Evolutionary conservation across 2,888 invertebrate species (phyloP), one percentile per base, ranked within the genome.

Genomic region (Napeogenes sylphis): DNA sequence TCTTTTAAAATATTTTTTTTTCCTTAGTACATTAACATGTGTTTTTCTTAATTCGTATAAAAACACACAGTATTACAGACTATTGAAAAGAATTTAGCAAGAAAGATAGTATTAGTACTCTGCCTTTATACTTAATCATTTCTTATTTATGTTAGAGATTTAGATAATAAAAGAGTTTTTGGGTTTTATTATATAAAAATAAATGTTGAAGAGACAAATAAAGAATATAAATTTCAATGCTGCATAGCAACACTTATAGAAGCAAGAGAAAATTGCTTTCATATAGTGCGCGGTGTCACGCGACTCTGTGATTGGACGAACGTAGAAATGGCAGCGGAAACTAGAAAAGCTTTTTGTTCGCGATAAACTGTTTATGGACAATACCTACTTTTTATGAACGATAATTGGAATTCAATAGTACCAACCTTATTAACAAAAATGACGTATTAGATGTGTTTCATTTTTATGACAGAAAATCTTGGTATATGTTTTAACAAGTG

Each of bases 251-350:
- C 73, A 63, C 65, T 65, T 63, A 70, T 70, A 71, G 73, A 70
- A 72, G 73, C 74, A 71, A 75, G 73, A 75, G 75, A 77, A 77
- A 78, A 80, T 77, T 75, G 72, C 75, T 77, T 78, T 74, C 73
- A 72, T 73, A 73, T 75, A 75, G 73, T 75, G 75, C 71, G 58
- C 59, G 62, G 64, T 51, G 73, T 70, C 81, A 81, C 80, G 79
- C 79, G 65, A 76, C 65, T 59, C 66, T 54, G 70, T 71, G 74
- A 77, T 76, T 75, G 73, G 76, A 69, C 65, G 68, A 68, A 68
- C 56, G 66, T 65, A 61, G 66, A 63, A 65, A 69, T 63, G 63
- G 66, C 61, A 63, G 63, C 68, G 64, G 70, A 70, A 58, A 64
- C 65, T 59, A 63, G 64, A 64, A 68, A 70, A 68, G 70, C 70